These are phyloP conservation scores for Temnothorax rugatulus DNA, from an alignment of 2,888 invertebrate genomes.

Conservation along the genomic window DNA sequence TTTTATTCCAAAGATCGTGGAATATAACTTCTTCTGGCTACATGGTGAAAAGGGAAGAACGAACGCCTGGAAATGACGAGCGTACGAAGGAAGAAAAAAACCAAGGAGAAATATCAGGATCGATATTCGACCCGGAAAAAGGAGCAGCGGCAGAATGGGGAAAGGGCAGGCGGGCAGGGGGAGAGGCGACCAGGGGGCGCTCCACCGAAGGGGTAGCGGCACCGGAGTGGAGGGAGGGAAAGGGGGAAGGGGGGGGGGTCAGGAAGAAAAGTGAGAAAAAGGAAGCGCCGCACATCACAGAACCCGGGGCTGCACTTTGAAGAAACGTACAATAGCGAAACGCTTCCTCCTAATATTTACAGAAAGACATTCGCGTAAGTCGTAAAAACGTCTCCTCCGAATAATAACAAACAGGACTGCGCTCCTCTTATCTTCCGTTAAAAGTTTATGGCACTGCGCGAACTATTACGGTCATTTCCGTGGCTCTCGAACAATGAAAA, in stretches of 20 bases:
- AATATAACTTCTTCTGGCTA: constrained; percentile 73
- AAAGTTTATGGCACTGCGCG: constrained; percentile 18
- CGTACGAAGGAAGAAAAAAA: constrained; percentile 75
- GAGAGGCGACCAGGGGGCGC: constrained; percentile 33
- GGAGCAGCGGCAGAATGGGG: constrained; percentile 71
- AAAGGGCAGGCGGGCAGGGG: constrained; percentile 47
- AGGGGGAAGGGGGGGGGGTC: constrained; percentile 32
- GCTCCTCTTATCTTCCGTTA: constrained; percentile 24
- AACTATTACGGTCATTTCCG: constrained; percentile 27
- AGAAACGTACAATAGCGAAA: constrained; percentile 75
- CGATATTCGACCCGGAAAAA: constrained; percentile 80
- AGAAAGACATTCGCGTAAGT: constrained; percentile 60
- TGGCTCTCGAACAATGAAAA: not conserved
- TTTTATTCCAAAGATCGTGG: constrained; percentile 70
- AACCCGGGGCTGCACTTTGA: constrained; percentile 78
- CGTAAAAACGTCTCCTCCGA: constrained; percentile 53
- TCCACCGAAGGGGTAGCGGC: constrained; percentile 29
- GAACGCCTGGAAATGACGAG: constrained; percentile 76
- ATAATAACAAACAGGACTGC: constrained; percentile 44
- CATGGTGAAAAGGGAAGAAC: constrained; percentile 64
- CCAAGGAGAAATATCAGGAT: constrained; percentile 79
- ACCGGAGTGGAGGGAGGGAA: not conserved
- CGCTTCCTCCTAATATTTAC: constrained; percentile 72
- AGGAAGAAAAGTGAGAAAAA: constrained; percentile 77
- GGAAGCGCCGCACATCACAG: constrained; percentile 69